A percentile compares a stretch with the other conserved stretches of the same genome.
Conservation (phyloP, 2,113 vertebrate species). For the Seriola rivoliana region DNA sequence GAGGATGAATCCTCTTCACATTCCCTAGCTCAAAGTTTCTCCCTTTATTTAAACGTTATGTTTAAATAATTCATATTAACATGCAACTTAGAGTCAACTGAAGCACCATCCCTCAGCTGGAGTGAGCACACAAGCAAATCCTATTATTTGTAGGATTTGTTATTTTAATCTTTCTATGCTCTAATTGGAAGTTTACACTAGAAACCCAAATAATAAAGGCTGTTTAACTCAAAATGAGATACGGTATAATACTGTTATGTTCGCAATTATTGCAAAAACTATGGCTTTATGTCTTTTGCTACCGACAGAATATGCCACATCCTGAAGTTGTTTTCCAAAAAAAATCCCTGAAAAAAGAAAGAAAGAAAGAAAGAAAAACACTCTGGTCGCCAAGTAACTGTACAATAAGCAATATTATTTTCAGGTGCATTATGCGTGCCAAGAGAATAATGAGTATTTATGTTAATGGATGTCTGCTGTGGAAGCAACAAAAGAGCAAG, state of each 20-base stretch:
- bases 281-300: not conserved
- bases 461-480: constrained; percentile 28
- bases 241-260: not conserved
- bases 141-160: too few species aligned
- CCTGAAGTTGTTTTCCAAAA: not conserved
- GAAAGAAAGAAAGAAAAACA: not conserved
- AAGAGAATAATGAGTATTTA: not conserved
- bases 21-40: not conserved
- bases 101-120: not conserved
- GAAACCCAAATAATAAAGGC: too few species aligned
- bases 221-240: not conserved
- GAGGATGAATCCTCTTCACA: not conserved
- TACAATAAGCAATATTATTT: not conserved
- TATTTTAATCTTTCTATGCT: too few species aligned
- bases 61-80: not conserved
- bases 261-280: not conserved
- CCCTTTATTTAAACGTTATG: not conserved
- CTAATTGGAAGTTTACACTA: too few species aligned
- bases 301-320: not conserved
- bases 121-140: too few species aligned
- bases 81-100: not conserved
- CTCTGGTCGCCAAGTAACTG: not conserved
- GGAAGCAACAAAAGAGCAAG: not conserved
- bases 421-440: not conserved
- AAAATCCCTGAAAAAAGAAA: not conserved